phyloP scores from a whole-genome alignment of 2,888 invertebrate genomes.

The Lasius fuliginosus region DNA sequence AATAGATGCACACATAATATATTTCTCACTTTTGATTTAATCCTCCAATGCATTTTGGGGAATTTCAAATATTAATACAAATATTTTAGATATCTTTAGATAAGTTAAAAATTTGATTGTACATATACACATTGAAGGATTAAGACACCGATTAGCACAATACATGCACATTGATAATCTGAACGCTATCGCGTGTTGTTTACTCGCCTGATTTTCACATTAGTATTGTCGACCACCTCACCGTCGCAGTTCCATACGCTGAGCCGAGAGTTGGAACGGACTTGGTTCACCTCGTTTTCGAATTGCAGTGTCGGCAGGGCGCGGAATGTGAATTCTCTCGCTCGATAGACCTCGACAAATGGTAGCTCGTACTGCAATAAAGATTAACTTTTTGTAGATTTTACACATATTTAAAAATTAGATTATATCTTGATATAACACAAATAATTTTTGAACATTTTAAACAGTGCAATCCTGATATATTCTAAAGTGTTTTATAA shows the following conservation, averaged over 20 bases:
- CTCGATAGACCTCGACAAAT: constrained; percentile 92
- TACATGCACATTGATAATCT: neutral
- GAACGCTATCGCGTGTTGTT: neutral
- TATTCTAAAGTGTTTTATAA: neutral
- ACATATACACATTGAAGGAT: neutral
- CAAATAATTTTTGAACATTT: neutral
- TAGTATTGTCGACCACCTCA: constrained; percentile 90
- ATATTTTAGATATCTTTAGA: neutral
- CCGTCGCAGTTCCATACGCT: constrained; percentile 95
- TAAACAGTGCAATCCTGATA: neutral
- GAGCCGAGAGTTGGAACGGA: constrained; percentile 79
- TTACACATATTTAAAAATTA: neutral
- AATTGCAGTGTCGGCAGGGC: constrained; percentile 84
- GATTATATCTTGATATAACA: neutral
- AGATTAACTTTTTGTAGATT: neutral
- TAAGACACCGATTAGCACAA: neutral
- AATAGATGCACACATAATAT: neutral
- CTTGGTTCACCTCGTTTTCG: constrained; percentile 77
- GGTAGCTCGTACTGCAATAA: constrained; percentile 89
- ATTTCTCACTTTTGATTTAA: neutral
- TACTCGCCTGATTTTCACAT: constrained; percentile 89
- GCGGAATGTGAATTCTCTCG: constrained; percentile 91
- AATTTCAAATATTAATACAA: neutral
- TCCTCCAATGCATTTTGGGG: neutral
- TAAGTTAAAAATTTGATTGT: constrained; percentile 18